Percentiles rank a stretch among this genome's conserved stretches.
Conservation (phyloP, 2,113 vertebrate species). For the Geothlypis trichas region DNA sequence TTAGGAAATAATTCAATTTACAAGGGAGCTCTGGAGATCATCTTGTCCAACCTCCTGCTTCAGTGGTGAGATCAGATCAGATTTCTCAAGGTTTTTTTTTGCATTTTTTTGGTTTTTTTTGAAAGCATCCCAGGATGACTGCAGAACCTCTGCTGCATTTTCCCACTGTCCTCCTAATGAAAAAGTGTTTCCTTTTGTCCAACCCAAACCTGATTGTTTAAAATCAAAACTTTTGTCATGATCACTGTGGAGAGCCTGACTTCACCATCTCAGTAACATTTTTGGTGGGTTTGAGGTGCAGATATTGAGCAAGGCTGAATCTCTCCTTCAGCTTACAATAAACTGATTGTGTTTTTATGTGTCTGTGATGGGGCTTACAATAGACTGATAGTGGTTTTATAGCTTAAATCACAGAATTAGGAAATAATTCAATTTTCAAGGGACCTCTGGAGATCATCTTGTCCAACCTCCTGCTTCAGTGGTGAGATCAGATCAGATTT, state of each 20-base stretch:
- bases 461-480: not conserved
- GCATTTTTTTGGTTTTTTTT: not conserved
- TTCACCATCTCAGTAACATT: accelerated
- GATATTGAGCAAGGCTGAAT: not conserved
- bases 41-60: not conserved
- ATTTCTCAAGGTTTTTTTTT: not conserved
- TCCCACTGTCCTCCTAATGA: not conserved
- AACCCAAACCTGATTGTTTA: not conserved
- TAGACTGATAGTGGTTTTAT: not conserved
- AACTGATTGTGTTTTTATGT: not conserved
- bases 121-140: not conserved
- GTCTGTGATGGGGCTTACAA: not conserved
- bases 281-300: not conserved
- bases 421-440: not conserved
- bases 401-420: not conserved
- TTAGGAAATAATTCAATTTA: not conserved
- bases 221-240: accelerated
- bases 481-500: not conserved
- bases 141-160: not conserved
- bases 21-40: not conserved
- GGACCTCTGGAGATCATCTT: not conserved
- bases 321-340: not conserved
- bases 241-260: not conserved
- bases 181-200: not conserved
- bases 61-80: not conserved